Evolutionary conservation across 2,797 vertebrate species (phyloP).

Genomic region (Catostomus latipinnis): DNA sequence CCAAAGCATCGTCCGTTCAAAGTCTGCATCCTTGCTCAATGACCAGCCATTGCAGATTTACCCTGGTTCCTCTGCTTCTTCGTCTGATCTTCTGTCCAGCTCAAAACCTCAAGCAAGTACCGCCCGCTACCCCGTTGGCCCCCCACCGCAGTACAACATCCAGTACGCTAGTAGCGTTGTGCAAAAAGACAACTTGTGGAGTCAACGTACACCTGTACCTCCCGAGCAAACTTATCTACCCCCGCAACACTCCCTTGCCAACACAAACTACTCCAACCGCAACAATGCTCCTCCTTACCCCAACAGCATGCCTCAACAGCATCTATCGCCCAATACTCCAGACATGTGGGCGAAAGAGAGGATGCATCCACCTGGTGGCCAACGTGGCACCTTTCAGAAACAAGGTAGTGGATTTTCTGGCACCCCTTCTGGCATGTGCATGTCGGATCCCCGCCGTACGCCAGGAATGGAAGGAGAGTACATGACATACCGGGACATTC

Average conservation of each 20-base stretch:
- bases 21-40: conserved; percentile 89
- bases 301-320: conserved; percentile 75
- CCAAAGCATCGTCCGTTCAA: conserved; percentile 94
- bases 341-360: conserved; percentile 85
- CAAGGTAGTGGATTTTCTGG: conserved; percentile 89
- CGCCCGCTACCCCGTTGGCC: conserved; percentile 77
- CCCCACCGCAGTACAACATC: conserved; percentile 92
- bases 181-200: conserved; percentile 89
- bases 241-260: conserved; percentile 84
- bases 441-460: conserved; percentile 77
- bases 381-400: conserved; percentile 87
- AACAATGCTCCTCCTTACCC: conserved; percentile 89
- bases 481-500: conserved; percentile 92
- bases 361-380: conserved; percentile 71
- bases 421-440: conserved; percentile 75
- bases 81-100: conserved; percentile 86
- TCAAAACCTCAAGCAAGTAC: conserved; percentile 81
- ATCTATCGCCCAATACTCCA: conserved; percentile 76
- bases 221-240: conserved; percentile 84
- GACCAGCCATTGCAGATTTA: conserved; percentile 92
- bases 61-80: conserved; percentile 82
- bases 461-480: conserved; percentile 90
- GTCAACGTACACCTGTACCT: conserved; percentile 80
- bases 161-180: conserved; percentile 88
- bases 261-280: conserved; percentile 97